Conservation (phyloP, 2,888 invertebrate genomes). For the Melikaiella ostensackeni region DNA sequence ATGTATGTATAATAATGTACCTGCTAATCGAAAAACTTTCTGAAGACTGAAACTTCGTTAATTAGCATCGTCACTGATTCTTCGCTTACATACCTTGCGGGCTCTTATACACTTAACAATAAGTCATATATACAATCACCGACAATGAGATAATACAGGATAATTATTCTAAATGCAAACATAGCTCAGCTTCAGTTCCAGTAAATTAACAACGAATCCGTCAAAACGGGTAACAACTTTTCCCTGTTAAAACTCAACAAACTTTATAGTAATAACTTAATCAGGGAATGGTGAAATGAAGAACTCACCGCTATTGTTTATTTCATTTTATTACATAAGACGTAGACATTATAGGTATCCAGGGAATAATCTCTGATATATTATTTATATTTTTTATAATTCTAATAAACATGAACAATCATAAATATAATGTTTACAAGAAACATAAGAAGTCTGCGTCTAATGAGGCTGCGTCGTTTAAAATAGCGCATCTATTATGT, state of each 20-base stretch:
- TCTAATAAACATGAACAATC: slow-evolving; percentile 77
- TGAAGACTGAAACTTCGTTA: slow-evolving; percentile 75
- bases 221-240: not conserved
- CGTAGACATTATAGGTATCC: slow-evolving; percentile 72
- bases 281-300: slow-evolving; percentile 5
- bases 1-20: slow-evolving; percentile 72
- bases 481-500: slow-evolving; percentile 72
- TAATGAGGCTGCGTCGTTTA: slow-evolving; percentile 74
- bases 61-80: slow-evolving; percentile 75
- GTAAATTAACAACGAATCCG: slow-evolving; percentile 19
- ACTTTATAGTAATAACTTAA: not conserved
- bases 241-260: not conserved
- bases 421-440: slow-evolving; percentile 76
- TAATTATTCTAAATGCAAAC: slow-evolving; percentile 70
- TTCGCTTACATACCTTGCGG: slow-evolving; percentile 26
- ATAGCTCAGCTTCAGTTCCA: slow-evolving; percentile 40
- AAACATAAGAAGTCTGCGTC: slow-evolving; percentile 74
- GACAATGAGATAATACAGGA: slow-evolving; percentile 54
- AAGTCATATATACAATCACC: slow-evolving; percentile 40
- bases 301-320: slow-evolving; percentile 45
- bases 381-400: slow-evolving; percentile 66
- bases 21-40: slow-evolving; percentile 76
- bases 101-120: slow-evolving; percentile 35
- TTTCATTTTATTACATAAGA: slow-evolving; percentile 69
- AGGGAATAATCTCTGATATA: slow-evolving; percentile 75